These are phyloP conservation scores for Ichneumon xanthorius DNA, from an alignment of 2,888 invertebrate species.

Conservation along the genomic window DNA sequence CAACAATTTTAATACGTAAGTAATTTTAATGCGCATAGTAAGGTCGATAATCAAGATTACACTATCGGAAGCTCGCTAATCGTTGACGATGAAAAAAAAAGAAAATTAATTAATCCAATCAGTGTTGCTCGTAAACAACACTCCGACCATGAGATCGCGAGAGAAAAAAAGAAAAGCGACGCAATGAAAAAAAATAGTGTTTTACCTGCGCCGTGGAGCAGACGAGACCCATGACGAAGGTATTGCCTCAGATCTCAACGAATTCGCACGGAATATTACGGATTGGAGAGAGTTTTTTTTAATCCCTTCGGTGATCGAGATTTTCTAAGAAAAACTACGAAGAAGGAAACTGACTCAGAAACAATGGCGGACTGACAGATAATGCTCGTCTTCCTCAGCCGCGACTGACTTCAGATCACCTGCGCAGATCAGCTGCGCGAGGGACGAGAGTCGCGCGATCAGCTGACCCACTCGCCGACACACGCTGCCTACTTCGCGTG, in stretches of 20 bases:
- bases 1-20: neutral
- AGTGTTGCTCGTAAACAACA: conserved; percentile 46
- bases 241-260: conserved; percentile 18
- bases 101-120: neutral
- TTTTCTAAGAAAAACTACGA: conserved; percentile 9
- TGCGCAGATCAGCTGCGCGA: neutral
- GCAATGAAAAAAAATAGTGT: conserved; percentile 8
- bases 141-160: neutral
- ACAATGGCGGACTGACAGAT: conserved; percentile 61
- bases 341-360: conserved; percentile 44
- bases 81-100: neutral
- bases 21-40: neutral
- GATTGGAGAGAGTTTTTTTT: neutral
- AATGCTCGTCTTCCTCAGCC: neutral
- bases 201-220: conserved; percentile 82
- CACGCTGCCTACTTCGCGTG: conserved; percentile 1
- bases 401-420: conserved; percentile 21
- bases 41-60: neutral
- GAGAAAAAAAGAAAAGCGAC: conserved; percentile 6
- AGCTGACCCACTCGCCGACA: neutral
- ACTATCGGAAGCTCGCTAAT: neutral
- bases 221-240: conserved; percentile 78
- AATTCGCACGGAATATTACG: neutral
- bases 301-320: neutral
- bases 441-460: neutral